Conservation (phyloP, 2,888 invertebrate genomes). For the Cremastinae sp. region DNA sequence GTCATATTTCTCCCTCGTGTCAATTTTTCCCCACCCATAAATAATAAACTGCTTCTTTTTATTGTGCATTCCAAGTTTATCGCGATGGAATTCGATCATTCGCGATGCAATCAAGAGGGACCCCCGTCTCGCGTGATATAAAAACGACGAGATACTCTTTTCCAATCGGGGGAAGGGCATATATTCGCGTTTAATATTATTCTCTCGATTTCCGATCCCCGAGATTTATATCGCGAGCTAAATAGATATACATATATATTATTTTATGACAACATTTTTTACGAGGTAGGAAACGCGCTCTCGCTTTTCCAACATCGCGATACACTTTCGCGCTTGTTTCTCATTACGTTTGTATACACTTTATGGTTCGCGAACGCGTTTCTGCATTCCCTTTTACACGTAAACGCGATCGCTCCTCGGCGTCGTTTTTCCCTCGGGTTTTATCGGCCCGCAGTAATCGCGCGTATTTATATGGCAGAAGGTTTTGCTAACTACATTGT, state of each 20-base stretch:
- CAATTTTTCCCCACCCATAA: background rate
- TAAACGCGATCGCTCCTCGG: constrained; percentile 11
- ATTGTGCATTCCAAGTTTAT: too few relatives aligned
- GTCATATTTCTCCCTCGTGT: background rate
- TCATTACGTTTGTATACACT: constrained; percentile 47
- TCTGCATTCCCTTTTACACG: constrained; percentile 8
- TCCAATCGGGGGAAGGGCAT: too few relatives aligned
- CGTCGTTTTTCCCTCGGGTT: background rate
- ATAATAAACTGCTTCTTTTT: too few relatives aligned
- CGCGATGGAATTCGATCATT: too few relatives aligned
- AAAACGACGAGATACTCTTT: constrained; percentile 21
- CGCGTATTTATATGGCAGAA: constrained; percentile 43
- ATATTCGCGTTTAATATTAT: too few relatives aligned
- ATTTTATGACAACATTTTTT: background rate
- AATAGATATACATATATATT: background rate
- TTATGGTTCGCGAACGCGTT: constrained; percentile 24
- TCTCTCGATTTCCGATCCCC: too few relatives aligned
- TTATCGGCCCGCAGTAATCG: constrained; percentile 27
- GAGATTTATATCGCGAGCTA: background rate
- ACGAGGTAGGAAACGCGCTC: constrained; percentile 39
- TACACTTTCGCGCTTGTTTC: constrained; percentile 28
- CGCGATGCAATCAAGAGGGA: too few relatives aligned
- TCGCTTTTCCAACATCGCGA: constrained; percentile 14
- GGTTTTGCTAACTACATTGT: constrained; percentile 48
- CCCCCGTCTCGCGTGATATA: too few relatives aligned